These are phyloP conservation scores for Conopomorpha cramerella DNA, from an alignment of 1,140 invertebrate species.

Conservation along the genomic window DNA sequence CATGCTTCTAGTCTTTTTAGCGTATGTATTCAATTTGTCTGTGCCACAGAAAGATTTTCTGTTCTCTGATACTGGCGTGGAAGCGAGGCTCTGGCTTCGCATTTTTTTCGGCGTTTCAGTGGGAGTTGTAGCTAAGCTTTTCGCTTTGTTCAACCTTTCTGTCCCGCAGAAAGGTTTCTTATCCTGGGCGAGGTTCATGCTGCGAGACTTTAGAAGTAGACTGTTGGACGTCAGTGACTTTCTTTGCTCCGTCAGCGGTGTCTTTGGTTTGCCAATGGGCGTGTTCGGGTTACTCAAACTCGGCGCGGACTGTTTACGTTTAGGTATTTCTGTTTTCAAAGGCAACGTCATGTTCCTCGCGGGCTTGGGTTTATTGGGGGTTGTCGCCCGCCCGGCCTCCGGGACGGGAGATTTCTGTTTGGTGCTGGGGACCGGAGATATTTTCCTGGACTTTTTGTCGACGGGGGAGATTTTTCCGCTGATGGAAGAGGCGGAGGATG, in stretches of 20 bases:
- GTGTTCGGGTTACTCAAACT: constrained; percentile 40
- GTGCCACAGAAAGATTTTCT: constrained; percentile 15
- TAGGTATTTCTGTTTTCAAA: constrained; percentile 16
- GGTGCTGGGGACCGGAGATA: constrained; percentile 16
- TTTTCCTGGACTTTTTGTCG: constrained; percentile 22
- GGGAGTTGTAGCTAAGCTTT: constrained; percentile 15
- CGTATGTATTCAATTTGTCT: constrained; percentile 11
- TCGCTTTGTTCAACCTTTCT: constrained; percentile 17
- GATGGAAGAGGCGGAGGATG: too few relatives aligned
- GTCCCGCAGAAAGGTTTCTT: constrained; percentile 26
- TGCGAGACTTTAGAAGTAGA: constrained; percentile 40
- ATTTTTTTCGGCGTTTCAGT: constrained; percentile 14
- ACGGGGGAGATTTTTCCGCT: constrained; percentile 21
- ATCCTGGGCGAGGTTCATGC: constrained; percentile 34
- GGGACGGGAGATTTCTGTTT: constrained; percentile 11
- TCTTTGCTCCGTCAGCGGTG: constrained; percentile 30
- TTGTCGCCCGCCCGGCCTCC: constrained; percentile 15
- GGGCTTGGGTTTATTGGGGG: constrained; percentile 21
- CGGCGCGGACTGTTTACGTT: constrained; percentile 39
- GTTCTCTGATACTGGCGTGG: constrained; percentile 28
- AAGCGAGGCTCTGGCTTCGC: constrained; percentile 39
- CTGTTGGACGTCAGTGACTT: constrained; percentile 40
- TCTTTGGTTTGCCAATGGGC: constrained; percentile 26
- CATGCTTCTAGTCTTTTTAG: constrained; percentile 45
- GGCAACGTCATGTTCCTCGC: constrained; percentile 24